Evolutionary conservation across 2,797 vertebrate genomes (phyloP), one percentile per base, ranked within the genome.

Genomic region (Anguilla pacifica): DNA sequence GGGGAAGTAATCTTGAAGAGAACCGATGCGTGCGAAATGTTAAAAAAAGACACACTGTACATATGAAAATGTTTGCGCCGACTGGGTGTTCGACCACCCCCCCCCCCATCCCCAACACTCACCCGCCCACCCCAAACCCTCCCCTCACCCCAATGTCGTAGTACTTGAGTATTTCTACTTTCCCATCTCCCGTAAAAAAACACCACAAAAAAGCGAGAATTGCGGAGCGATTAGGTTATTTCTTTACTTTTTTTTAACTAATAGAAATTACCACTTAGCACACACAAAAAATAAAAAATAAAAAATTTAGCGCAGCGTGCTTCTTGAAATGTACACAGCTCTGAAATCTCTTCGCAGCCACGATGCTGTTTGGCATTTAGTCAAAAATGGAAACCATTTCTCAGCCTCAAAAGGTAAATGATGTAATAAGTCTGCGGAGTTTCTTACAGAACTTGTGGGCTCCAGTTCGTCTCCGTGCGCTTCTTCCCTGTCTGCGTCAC

Each of bases 331-430:
- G 95, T 96, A 96, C 95, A 97, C 86, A 96, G 96, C 95, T 96
- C 95, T 96, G 96, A 96, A 97, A 98, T 98, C 97, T 97, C 95
- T 96, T 96, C 97, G 97, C 96, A 96, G 96, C 94, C 97, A 97
- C 97, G 92, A 96, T 95, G 95, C 95, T 89, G 96, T 94, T 96
- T 98, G 97, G 97, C 98, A 96, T 95, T 96, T 97, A 97, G 98
- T 98, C 97, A 98, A 97, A 97, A 97, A 96, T 96, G 95, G 94
- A 96, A 96, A 96, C 96, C 96, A 95, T 96, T 96, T 86, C 82
- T 96, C 94, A 96, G 96, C 96, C 96, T 96, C 93, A 93, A 96
- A 96, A 97, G 96, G 96, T 95, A 96, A 97, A 97, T 95, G 96
- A 96, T 96, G 96, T 95, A 97, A 97, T 97, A 97, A 97, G 96